These are phyloP conservation scores for Caenorhabditis macrosperma DNA, from an alignment of 2,888 invertebrate species.

Conservation along the genomic window DNA sequence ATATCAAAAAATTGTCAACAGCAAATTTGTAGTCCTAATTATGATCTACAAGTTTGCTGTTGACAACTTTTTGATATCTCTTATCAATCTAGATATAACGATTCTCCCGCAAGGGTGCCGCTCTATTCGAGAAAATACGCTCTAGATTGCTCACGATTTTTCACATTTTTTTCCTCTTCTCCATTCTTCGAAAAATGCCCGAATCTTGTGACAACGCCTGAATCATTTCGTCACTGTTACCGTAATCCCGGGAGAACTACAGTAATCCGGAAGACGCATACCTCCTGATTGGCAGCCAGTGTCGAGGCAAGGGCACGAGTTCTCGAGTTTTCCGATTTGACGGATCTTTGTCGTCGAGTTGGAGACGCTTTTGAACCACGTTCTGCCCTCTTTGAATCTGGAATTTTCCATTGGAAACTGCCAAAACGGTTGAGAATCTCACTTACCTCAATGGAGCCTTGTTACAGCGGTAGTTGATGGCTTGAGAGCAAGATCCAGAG, in stretches of 20 bases:
- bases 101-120: too few relatives aligned
- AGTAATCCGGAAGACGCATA: too few relatives aligned
- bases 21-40: too few relatives aligned
- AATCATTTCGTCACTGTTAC: too few relatives aligned
- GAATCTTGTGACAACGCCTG: conserved; percentile 51
- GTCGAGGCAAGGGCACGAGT: conserved; percentile 64
- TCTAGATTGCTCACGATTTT: conserved; percentile 29
- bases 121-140: too few relatives aligned
- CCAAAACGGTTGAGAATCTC: too few relatives aligned
- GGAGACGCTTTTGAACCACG: conserved; percentile 69
- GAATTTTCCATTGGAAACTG: conserved; percentile 5
- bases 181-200: conserved; percentile 43
- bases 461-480: conserved; percentile 67
- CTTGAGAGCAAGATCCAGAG: conserved; percentile 66
- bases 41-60: too few relatives aligned
- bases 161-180: conserved; percentile 16
- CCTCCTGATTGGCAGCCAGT: conserved; percentile 64
- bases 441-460: conserved; percentile 66
- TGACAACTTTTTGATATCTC: too few relatives aligned
- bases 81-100: too few relatives aligned
- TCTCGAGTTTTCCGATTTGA: conserved; percentile 60
- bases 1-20: too few relatives aligned
- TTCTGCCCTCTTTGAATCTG: conserved; percentile 65
- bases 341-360: conserved; percentile 43
- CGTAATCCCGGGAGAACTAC: too few relatives aligned